Evolutionary conservation across 2,888 invertebrate genomes (phyloP).

Genomic region (Sinodicranocentrus sp.): DNA sequence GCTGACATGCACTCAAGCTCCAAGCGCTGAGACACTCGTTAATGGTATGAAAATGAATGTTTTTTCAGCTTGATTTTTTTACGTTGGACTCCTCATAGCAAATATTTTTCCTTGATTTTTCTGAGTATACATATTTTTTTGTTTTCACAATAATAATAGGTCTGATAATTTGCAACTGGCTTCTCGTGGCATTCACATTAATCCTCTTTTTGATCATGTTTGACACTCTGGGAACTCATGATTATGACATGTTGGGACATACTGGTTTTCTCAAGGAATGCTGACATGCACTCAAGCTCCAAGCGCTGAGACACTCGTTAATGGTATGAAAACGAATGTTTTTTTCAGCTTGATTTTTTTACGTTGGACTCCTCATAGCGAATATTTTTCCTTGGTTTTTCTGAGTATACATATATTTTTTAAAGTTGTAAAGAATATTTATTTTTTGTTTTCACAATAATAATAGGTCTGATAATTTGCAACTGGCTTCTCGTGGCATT

Average conservation of each 20-base stretch:
- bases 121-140: no score
- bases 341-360: no score
- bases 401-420: no score
- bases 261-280: constrained; percentile 88
- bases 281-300: constrained; percentile 83
- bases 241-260: constrained; percentile 85
- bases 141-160: no score
- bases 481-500: constrained; percentile 89
- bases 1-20: constrained; percentile 82
- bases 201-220: constrained; percentile 88
- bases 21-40: constrained; percentile 84
- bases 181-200: constrained; percentile 85
- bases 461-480: constrained; percentile 87
- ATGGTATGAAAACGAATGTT: no score
- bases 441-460: no score
- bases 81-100: no score
- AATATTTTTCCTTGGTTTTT: no score
- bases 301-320: constrained; percentile 85
- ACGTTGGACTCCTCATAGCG: no score
- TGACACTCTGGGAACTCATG: constrained; percentile 87
- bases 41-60: constrained; percentile 84
- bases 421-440: no score
- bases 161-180: constrained; percentile 90
- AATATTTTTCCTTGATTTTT: no score
- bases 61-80: no score